Evolutionary conservation across 2,888 invertebrate species (phyloP), one percentile per base, ranked within the genome.

Genomic region (Hypsopygia costalis): DNA sequence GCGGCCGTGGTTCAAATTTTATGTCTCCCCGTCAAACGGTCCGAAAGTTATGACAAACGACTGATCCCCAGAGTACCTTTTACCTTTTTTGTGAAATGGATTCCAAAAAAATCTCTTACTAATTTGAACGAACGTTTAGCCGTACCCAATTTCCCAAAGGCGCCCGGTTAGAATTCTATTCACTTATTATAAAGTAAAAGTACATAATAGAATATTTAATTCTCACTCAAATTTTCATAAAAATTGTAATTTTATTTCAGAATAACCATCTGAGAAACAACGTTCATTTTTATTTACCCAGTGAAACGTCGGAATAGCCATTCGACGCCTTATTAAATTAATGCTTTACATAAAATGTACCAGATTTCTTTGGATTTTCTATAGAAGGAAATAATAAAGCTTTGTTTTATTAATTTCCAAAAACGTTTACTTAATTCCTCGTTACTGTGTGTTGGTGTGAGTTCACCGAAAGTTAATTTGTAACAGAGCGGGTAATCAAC

Each of bases 11-110:
- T 32, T 39, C 25, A 43, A 43, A 43, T 45, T 41, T 41, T 45
- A 51, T 45, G 41, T 51, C 47, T 43, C 45, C 48, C 46, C 44
- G 47, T 53, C 49, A 54, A 57, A 46, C 49, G 47, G 49, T 44
- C 46, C 44, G 39, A 57, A 57, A 58, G 55, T 58, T 58, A 52
- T 58, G 57, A 61, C 55, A 51, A 52, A 61, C 53, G 55, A 52
- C 49, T 49, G 48, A 51, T 51, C 57, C 46, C 51, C 11, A 46
- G 57, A 31, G 39, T 32, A 27, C 33, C 27, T 39, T 39, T 34
- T 39, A 12, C 25, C 39, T 32, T 39, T 32, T 39, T 39, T 39
- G 39, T 20, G 27, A 11, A 20, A 39, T 34, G 39, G 27, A 28
- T 33, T 39, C 27, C 22, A 33, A 33, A 39, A 33, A 39, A 39